Base-by-base conservation (phyloP, 2,888 invertebrate genomes). In the Dendrolimus houi region DNA sequence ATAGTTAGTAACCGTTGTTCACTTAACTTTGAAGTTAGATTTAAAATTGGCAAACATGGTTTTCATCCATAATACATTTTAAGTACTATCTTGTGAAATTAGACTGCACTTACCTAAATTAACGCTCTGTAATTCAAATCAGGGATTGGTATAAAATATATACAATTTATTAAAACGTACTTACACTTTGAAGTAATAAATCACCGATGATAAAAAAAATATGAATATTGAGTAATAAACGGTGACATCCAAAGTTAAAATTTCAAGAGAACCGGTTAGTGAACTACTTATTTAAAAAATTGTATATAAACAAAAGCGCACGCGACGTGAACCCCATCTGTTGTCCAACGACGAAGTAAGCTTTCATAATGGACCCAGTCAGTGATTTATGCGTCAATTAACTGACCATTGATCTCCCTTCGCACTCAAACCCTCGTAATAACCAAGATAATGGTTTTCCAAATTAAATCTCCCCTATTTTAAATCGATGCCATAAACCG, bases 361-460 rank as follows among this genome's bases (percentile, higher is more conserved):
- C 67, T 66, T 67, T 68, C 67, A 71, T 74, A 77, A 80, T 76
- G 71, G 75, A 71, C 68, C 66, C 63, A 65, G 60, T 74, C 66
- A 65, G 72, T 87, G 87, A 89, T 89, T 87, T 89, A 87, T 87
- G 69, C 69, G 67, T 77, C 86, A 88, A 88, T 88, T 88, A 87
- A 83, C 79, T 86, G 88, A 87, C 87, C 87, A 87, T 88, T 87
- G 85, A 74, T 60, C 61, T 72, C 77, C 77, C 64, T 65, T 59
- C 61, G 61, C 61, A 65, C 58, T 61, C 62, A 59, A 64, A 63
- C 66, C 9, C 47, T 47, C 47, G 47, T 47, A 59, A 65, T 62
- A 62, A 63, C 67, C 66, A 62, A 66, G 63, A 66, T 69, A 80
- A 84, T 84, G 80, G 78, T 74, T 82, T 85, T 79, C 74, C 77